Base-by-base conservation (phyloP, 2,797 vertebrate species). In the Parambassis ranga region DNA sequence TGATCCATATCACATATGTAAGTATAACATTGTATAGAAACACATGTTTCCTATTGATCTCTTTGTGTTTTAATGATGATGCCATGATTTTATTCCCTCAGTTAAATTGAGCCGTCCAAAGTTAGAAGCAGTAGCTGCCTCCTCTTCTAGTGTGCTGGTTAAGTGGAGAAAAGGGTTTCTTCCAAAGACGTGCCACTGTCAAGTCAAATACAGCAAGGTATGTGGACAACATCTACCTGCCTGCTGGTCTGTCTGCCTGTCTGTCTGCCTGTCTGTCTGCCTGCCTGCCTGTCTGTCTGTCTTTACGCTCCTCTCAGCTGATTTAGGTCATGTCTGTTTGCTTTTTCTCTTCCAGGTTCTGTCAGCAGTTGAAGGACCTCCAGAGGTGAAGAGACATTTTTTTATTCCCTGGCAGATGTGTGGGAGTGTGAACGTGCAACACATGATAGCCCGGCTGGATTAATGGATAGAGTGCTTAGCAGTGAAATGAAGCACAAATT, bases 201-300 rank as follows among this genome's bases (percentile, higher is more conserved):
- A 90, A 78, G 78, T 90, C 41, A 83, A 65, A 65, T 85, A 79
- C 64, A 50, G 6, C 4, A 56, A 83, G 87, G 90, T 91, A 62
- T 1, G 59, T 36, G 49, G 1, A 13, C 37, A 10, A 9, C 8
- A 20, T n/a, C n/a, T n/a, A n/a, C n/a, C n/a, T n/a, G n/a, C n/a
- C n/a, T n/a, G n/a, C n/a, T n/a, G n/a, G n/a, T n/a, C n/a, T n/a
- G n/a, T n/a, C n/a, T n/a, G n/a, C n/a, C n/a, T n/a, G n/a, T n/a
- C n/a, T n/a, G n/a, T n/a, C n/a, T n/a, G n/a, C n/a, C n/a, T n/a
- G n/a, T n/a, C n/a, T n/a, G n/a, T n/a, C n/a, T n/a, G n/a, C n/a
- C n/a, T n/a, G n/a, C n/a, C n/a, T n/a, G n/a, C n/a, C n/a, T n/a
- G n/a, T n/a, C n/a, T n/a, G n/a, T n/a, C n/a, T n/a, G n/a, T n/a